phyloP scores from a whole-genome alignment of 2,888 invertebrate genomes.

The Brenthis ino region DNA sequence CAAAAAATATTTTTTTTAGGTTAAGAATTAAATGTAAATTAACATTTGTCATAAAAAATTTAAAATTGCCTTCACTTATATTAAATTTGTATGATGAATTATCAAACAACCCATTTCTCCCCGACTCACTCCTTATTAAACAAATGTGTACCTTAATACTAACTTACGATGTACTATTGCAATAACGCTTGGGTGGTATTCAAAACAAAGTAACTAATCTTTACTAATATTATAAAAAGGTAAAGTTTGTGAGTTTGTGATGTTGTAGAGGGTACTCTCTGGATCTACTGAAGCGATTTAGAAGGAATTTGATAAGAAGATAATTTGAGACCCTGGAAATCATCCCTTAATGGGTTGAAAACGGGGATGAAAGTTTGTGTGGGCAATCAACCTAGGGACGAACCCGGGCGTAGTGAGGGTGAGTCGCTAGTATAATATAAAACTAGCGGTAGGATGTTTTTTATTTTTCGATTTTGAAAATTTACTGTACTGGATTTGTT shows the following conservation, averaged over 20 bases:
- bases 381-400: too few species aligned
- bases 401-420: too few species aligned
- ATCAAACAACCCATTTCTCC: slow-evolving; percentile 26
- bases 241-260: not conserved
- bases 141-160: slow-evolving; percentile 31
- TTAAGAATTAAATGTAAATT: too few species aligned
- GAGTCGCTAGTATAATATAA: not conserved
- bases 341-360: too few species aligned
- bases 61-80: not conserved
- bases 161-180: slow-evolving; percentile 32
- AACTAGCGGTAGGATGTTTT: not conserved
- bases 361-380: too few species aligned
- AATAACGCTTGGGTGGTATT: slow-evolving; percentile 29
- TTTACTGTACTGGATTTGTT: slow-evolving; percentile 10
- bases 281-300: too few species aligned
- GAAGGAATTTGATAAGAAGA: too few species aligned
- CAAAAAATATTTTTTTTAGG: too few species aligned
- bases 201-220: slow-evolving; percentile 15
- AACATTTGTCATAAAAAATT: too few species aligned
- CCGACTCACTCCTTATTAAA: slow-evolving; percentile 22
- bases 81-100: not conserved
- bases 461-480: slow-evolving; percentile 27
- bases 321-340: too few species aligned
- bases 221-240: too few species aligned
- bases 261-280: too few species aligned